These are phyloP conservation scores for Tragelaphus imberbis DNA, from an alignment of 2,113 vertebrate genomes.

Conservation along the genomic window DNA sequence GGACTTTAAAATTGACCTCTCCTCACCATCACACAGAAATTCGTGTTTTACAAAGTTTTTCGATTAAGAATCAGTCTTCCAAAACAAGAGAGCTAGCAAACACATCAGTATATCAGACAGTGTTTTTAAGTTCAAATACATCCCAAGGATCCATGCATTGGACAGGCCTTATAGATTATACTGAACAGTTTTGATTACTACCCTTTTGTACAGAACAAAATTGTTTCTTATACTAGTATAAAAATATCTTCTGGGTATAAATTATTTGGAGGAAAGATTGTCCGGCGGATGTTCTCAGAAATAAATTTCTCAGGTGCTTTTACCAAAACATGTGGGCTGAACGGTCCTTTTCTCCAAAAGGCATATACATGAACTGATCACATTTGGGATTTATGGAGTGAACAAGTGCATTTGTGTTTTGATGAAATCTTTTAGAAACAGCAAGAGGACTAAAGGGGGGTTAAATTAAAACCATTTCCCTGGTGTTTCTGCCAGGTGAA, in stretches of 20 bases:
- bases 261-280: slow-evolving; percentile 23
- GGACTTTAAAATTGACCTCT: slow-evolving; percentile 4
- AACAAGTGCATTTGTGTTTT: background rate
- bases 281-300: slow-evolving; percentile 1
- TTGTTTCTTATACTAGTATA: background rate
- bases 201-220: background rate
- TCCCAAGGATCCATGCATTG: background rate
- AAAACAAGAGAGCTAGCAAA: slow-evolving; percentile 12
- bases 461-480: background rate
- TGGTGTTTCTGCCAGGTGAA: background rate
- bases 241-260: slow-evolving; percentile 11
- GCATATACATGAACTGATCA: background rate
- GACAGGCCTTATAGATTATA: background rate
- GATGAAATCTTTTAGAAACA: slow-evolving; percentile 35
- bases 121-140: background rate
- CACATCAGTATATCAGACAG: background rate
- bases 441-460: background rate
- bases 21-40: background rate
- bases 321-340: background rate
- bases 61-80: slow-evolving; percentile 21
- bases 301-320: background rate
- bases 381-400: background rate
- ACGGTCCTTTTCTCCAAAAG: slow-evolving; percentile 1
- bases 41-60: slow-evolving; percentile 28
- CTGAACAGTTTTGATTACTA: background rate